Evolutionary conservation across 2,888 invertebrate species (phyloP), one percentile per base, ranked within the genome.

Genomic region (Volucella inanis): DNA sequence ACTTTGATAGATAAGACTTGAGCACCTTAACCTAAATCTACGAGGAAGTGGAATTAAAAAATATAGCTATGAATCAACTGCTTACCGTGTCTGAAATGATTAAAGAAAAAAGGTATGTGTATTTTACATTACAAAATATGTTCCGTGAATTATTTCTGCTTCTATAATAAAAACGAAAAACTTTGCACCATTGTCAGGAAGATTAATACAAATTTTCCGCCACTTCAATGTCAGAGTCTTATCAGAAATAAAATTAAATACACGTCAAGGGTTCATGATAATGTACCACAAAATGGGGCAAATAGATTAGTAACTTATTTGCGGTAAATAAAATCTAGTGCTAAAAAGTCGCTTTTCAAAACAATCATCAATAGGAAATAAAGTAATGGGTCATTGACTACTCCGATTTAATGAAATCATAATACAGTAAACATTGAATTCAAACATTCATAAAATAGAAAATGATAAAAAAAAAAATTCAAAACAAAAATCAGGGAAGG

Each of bases 401-500:
- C 12, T 12, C n/a, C 57, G 57, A 31, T 54, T 55, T 55, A 55
- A 55, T 55, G 55, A 55, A 14, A 55, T 3, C 10, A 52, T 22
- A 22, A 22, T 22, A 22, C 18, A 22, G 10, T 22, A 6, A 52
- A 18, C 3, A 18, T 1, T 3, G 3, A 31, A 55, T 55, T 38
- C 22, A 38, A 11, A n/a, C 38, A 3, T 3, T 1, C 0, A 22
- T 9, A 39, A 55, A 10, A 31, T 31, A 6, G 1, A 31, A 31
- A 31, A 31, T 31, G 31, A 31, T 31, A 6, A 31, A 31, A 31
- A 4, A 31, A 31, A 31, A 31, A 6, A 0, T n/a, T n/a, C 31
- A 31, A 31, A 31, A 31, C 0, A 31, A 31, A 31, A 6, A 31
- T 31, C 31, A 31, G 31, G 18, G 6, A 31, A 31, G 31, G 31